A percentile compares a stretch with the other conserved stretches of the same genome.
Conservation (phyloP, 2,797 vertebrate genomes). For the Columba guinea region DNA sequence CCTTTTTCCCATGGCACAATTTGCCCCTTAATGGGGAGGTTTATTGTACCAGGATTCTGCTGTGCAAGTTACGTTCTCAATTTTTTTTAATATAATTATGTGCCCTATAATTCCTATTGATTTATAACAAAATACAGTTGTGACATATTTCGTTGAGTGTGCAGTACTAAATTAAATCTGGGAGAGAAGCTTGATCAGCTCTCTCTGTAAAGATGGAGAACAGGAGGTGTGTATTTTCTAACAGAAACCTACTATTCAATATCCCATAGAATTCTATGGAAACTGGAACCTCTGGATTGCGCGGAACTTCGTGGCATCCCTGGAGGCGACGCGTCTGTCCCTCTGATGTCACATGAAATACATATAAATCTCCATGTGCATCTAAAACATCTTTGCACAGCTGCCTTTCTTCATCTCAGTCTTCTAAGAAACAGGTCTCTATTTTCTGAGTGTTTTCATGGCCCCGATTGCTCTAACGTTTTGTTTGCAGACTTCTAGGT, state of each 20-base stretch:
- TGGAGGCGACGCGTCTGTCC: background rate
- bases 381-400: background rate
- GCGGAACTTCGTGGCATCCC: background rate
- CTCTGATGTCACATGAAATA: background rate
- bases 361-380: background rate
- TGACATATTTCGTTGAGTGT: background rate
- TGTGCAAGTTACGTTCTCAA: background rate
- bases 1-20: background rate
- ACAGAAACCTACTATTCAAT: background rate
- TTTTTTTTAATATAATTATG: background rate
- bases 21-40: background rate
- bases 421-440: background rate
- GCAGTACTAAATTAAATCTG: background rate
- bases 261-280: accelerated
- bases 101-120: background rate
- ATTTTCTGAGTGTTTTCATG: background rate
- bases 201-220: background rate
- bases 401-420: background rate
- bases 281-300: background rate
- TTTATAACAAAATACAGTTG: background rate
- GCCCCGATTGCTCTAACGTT: background rate
- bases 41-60: background rate
- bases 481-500: constrained; percentile 22
- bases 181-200: background rate
- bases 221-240: background rate